Percentiles rank a stretch among this genome's conserved stretches.
Evolutionary conservation across 1,140 invertebrate species (phyloP).

Genomic region (Dendroctonus valens): DNA sequence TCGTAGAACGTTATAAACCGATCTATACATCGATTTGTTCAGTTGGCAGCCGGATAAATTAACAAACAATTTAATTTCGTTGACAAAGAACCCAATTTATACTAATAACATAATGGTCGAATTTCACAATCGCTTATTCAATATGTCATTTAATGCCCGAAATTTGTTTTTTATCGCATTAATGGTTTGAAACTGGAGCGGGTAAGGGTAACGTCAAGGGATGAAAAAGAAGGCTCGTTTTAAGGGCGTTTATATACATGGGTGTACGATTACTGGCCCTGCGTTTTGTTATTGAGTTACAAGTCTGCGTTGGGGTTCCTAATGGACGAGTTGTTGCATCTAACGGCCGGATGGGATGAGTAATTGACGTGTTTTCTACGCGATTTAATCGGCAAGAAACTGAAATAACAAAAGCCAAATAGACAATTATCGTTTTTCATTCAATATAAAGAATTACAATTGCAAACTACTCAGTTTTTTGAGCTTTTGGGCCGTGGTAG

Average conservation of each 20-base stretch:
- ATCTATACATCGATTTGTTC: too few species aligned
- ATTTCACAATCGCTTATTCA: conserved; percentile 20
- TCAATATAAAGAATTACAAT: too few species aligned
- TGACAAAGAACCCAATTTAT: conserved; percentile 2
- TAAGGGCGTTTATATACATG: conserved; percentile 16
- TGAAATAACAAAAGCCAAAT: too few species aligned
- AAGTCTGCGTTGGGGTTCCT: neutral
- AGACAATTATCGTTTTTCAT: too few species aligned
- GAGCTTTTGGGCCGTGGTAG: too few species aligned
- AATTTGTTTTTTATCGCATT: conserved; percentile 25
- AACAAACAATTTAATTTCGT: too few species aligned
- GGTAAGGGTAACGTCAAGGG: conserved; percentile 1
- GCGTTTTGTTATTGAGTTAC: conserved; percentile 13
- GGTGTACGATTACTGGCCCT: conserved; percentile 15
- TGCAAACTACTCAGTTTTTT: too few species aligned
- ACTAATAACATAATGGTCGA: conserved; percentile 8
- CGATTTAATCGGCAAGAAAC: too few species aligned
- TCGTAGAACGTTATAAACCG: too few species aligned
- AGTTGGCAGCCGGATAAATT: too few species aligned
- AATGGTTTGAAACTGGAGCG: conserved; percentile 20
- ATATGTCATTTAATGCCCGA: conserved; percentile 19
- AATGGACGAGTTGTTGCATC: neutral
- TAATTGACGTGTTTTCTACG: too few species aligned
- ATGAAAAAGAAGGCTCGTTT: conserved; percentile 13
- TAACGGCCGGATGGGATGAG: too few species aligned